Conservation (phyloP, 2,888 invertebrate genomes). For the Folsomia candida region DNA sequence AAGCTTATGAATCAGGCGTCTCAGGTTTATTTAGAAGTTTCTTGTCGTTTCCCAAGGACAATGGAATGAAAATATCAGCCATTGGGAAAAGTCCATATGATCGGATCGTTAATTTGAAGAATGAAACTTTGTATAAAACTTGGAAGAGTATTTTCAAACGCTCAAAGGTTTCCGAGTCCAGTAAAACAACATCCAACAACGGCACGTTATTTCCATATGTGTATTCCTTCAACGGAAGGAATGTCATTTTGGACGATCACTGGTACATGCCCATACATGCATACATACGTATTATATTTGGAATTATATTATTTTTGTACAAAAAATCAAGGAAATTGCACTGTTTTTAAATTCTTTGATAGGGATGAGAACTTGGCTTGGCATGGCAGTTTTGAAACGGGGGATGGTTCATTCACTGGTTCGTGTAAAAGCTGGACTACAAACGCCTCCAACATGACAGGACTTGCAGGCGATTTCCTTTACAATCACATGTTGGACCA, state of each 20-base stretch:
- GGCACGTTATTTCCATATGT: not conserved
- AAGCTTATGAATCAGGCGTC: slow-evolving; percentile 24
- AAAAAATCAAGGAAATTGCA: not conserved
- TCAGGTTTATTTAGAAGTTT: slow-evolving; percentile 31
- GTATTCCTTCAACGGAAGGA: slow-evolving; percentile 33
- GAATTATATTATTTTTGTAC: not conserved
- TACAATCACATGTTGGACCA: slow-evolving; percentile 72
- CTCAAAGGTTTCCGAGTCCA: not conserved
- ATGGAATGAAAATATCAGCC: not conserved
- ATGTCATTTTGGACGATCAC: slow-evolving; percentile 20
- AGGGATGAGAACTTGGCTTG: slow-evolving; percentile 91
- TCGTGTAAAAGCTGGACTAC: slow-evolving; percentile 67
- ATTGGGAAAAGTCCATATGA: slow-evolving; percentile 14
- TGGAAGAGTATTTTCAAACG: slow-evolving; percentile 20
- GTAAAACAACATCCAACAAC: not conserved
- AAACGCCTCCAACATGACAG: slow-evolving; percentile 67
- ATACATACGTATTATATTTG: too few species aligned
- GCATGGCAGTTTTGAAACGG: slow-evolving; percentile 66
- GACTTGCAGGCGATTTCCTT: slow-evolving; percentile 78
- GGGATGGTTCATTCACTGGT: slow-evolving; percentile 1
- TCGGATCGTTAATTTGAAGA: slow-evolving; percentile 25
- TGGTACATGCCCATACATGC: too few species aligned
- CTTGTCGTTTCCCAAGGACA: slow-evolving; percentile 8
- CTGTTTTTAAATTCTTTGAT: slow-evolving; percentile 46
- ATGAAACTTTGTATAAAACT: slow-evolving; percentile 18